Evolutionary conservation across 2,888 invertebrate species (phyloP).

Genomic region (Eristalis tenax): DNA sequence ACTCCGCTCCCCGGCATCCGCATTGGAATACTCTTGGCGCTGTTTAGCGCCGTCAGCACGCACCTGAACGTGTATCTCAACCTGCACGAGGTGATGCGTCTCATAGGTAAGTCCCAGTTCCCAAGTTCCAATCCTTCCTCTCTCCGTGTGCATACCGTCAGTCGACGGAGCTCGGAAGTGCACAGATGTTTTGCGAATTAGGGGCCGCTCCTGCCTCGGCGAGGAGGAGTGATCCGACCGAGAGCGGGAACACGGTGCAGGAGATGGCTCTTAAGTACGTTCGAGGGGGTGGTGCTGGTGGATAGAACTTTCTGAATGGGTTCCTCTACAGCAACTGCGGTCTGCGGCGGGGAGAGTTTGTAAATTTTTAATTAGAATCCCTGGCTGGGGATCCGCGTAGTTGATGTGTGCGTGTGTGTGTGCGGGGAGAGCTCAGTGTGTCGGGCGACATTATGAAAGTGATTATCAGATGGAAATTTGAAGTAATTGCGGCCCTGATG

Average conservation of each 20-base stretch:
- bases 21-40: constrained; percentile 78
- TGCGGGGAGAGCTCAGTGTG: constrained; percentile 7
- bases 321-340: constrained; percentile 1
- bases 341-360: constrained; percentile 27
- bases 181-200: neutral
- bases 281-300: neutral
- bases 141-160: neutral
- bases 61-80: constrained; percentile 79
- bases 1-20: constrained; percentile 73
- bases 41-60: constrained; percentile 75
- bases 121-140: neutral
- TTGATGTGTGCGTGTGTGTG: neutral
- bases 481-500: constrained; percentile 61
- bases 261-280: neutral
- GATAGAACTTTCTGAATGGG: constrained; percentile 39
- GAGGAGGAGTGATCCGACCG: constrained; percentile 51
- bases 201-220: neutral
- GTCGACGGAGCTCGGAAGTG: neutral
- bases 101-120: constrained; percentile 78
- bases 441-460: constrained; percentile 50
- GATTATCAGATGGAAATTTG: constrained; percentile 67
- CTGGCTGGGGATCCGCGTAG: constrained; percentile 38
- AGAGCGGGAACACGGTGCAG: constrained; percentile 50
- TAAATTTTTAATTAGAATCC: constrained; percentile 70
- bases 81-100: constrained; percentile 79